Evolutionary conservation across 2,113 vertebrate genomes (phyloP).

Genomic region (Eurystomus gularis): DNA sequence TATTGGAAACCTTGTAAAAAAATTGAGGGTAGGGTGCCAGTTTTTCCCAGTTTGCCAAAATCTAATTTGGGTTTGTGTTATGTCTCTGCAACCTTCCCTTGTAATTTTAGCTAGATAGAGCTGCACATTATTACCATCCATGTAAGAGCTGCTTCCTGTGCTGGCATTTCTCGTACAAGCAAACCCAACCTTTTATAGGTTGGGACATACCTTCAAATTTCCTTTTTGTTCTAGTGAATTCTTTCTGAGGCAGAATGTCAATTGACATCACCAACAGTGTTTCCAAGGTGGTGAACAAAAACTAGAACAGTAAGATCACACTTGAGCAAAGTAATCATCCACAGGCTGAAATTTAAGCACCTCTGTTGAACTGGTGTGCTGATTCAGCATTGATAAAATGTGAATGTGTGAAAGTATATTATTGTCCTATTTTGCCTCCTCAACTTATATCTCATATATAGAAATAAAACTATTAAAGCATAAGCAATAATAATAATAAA

Average conservation of each 20-base stretch:
- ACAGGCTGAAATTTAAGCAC: neutral
- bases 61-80: slow-evolving; percentile 12
- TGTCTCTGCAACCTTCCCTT: neutral
- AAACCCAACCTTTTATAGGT: neutral
- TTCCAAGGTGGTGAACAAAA: neutral
- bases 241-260: neutral
- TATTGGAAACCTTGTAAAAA: neutral
- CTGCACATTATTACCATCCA: neutral
- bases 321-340: neutral
- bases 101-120: slow-evolving; percentile 5
- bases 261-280: neutral
- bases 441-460: neutral
- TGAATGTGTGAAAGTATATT: neutral
- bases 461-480: neutral
- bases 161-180: neutral
- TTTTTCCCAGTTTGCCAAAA: slow-evolving; percentile 37
- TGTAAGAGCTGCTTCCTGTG: neutral
- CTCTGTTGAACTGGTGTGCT: neutral
- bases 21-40: neutral
- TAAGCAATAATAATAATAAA: neutral
- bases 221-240: neutral
- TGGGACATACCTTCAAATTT: neutral
- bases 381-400: neutral
- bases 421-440: neutral
- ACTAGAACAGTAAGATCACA: neutral